phyloP scores from a whole-genome alignment of 2,797 vertebrate genomes.

The Sebastes diaconus region DNA sequence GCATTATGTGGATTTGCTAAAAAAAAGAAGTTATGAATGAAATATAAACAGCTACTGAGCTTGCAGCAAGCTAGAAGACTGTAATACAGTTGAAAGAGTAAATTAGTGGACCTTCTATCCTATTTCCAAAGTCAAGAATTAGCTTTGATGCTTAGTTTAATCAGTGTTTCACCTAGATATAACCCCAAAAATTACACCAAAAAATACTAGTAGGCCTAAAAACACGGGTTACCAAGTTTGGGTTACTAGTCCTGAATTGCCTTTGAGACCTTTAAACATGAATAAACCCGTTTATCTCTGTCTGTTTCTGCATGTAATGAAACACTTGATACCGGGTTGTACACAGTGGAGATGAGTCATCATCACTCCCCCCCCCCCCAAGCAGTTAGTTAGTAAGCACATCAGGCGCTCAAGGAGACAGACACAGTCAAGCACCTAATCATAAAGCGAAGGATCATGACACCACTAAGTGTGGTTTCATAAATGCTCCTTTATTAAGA shows the following conservation, averaged over 20 bases:
- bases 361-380: neutral
- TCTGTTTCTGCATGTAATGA: neutral
- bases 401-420: conserved; percentile 21
- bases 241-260: neutral
- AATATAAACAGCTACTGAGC: neutral
- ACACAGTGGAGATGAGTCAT: conserved; percentile 54
- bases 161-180: neutral
- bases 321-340: conserved; percentile 20
- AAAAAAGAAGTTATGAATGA: neutral
- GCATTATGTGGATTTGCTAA: neutral
- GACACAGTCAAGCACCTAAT: conserved; percentile 34
- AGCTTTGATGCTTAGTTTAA: neutral
- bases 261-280: conserved; percentile 5
- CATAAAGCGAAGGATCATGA: conserved; percentile 36
- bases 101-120: neutral
- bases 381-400: conserved; percentile 40
- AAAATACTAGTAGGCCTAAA: neutral
- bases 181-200: neutral
- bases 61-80: too few relatives aligned
- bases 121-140: neutral
- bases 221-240: neutral
- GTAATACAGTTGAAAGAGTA: neutral
- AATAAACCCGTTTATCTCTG: neutral
- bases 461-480: conserved; percentile 37
- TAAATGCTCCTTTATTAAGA: conserved; percentile 23